Evolutionary conservation across 2,888 invertebrate genomes (phyloP).

Genomic region (Megaustenia siamemsis): DNA sequence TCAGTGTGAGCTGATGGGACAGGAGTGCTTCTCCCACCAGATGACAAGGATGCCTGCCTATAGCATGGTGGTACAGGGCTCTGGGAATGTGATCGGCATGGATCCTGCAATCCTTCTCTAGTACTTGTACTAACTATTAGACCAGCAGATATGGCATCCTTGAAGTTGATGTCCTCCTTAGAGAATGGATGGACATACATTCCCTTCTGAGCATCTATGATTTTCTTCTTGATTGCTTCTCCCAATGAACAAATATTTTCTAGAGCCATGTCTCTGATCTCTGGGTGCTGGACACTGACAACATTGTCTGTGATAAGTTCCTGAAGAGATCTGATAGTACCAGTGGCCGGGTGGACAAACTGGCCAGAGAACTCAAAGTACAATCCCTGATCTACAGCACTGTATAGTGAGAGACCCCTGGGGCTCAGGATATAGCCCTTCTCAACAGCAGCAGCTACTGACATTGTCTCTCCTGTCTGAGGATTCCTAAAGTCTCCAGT

Average conservation of each 20-base stretch:
- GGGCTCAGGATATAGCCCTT: conserved; percentile 74
- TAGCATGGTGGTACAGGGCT: conserved; percentile 34
- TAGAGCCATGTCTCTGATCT: conserved; percentile 69
- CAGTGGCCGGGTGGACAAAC: conserved; percentile 72
- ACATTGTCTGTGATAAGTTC: conserved; percentile 77
- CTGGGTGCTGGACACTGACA: conserved; percentile 68
- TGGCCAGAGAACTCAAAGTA: conserved; percentile 79
- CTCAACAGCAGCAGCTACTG: conserved; percentile 70
- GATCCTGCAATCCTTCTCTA: conserved; percentile 68
- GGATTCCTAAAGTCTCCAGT: conserved; percentile 75
- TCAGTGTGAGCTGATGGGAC: not conserved
- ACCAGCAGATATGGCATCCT: conserved; percentile 73
- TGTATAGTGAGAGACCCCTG: conserved; percentile 71
- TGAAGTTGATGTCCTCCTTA: conserved; percentile 65
- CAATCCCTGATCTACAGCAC: conserved; percentile 78
- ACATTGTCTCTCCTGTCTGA: conserved; percentile 72
- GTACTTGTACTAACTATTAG: conserved; percentile 72
- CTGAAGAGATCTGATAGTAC: conserved; percentile 75
- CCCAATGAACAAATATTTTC: conserved; percentile 84
- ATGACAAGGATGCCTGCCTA: conserved; percentile 24
- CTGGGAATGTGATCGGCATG: conserved; percentile 35
- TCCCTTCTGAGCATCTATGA: conserved; percentile 73
- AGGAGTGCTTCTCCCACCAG: conserved; percentile 31
- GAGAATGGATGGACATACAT: conserved; percentile 66
- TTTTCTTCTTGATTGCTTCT: conserved; percentile 82